Evolutionary conservation across 2,797 vertebrate genomes (phyloP), one percentile per base, ranked within the genome.

Genomic region (Staurois parvus): DNA sequence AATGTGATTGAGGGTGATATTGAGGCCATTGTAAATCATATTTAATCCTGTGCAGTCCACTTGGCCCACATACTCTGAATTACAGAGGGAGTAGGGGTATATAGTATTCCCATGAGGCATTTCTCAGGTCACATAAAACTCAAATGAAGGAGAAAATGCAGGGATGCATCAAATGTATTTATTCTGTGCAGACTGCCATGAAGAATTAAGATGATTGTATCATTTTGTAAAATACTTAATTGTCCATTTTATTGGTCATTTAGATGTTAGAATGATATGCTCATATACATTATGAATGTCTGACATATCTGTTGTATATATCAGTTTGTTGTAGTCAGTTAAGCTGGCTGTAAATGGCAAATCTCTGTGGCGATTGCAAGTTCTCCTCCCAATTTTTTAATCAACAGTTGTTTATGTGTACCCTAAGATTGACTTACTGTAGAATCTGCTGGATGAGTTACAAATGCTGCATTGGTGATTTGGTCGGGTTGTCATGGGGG

Each of bases 171-270:
- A 66, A 13, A 66, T 66, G 26, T 26, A 66, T 66, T 66, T 11
- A 29, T 66, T 66, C 26, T 66, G 64, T 66, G 26, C 64, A 66
- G 64, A 15, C 64, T 28, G 64, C 64, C 64, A 66, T 66, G 64
- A 66, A 66, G 28, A 28, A 66, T 66, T 26, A 66, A 28, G 26
- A 66, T 66, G n/a, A 66, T 29, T 66, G 26, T 29, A 66, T 66
- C 64, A 29, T 66, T 26, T 66, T 66, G 12, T 29, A 66, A 66
- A 66, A 66, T 66, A 66, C n/a, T 29, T 66, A 66, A 66, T 66
- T 66, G 64, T 28, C 64, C 28, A 29, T 66, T 66, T 66, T 66
- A 66, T 66, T 66, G 64, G 64, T 66, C 64, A 66, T 66, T 66
- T 66, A 66, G 12, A 66, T 66, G 64, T 66, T 28, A 66, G 10